A percentile compares a stretch with the other conserved stretches of the same genome.
phyloP scores from a whole-genome alignment of 23 tunicate species.

The Phallusia fumigata region DNA sequence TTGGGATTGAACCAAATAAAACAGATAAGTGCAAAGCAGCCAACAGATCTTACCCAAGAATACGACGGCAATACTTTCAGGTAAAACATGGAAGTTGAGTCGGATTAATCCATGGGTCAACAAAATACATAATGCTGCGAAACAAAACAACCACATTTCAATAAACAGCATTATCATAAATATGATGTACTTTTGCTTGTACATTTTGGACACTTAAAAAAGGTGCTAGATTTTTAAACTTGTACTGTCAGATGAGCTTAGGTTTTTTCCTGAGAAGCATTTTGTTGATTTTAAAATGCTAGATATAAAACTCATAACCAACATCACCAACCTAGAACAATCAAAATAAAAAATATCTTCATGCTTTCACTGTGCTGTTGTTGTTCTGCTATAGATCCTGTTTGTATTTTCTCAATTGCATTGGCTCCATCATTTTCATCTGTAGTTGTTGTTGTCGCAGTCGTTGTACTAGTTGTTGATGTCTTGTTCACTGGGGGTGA shows the following conservation, averaged over 20 bases:
- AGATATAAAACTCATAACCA: no score
- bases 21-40: neutral
- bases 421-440: constrained; percentile 22
- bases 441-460: constrained; percentile 9
- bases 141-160: neutral
- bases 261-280: no score
- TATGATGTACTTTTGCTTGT: no score
- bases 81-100: constrained; percentile 80
- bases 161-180: neutral
- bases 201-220: no score
- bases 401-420: constrained; percentile 49
- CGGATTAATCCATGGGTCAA: constrained; percentile 75
- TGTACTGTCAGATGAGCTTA: no score
- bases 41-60: constrained; percentile 63
- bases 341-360: constrained; percentile 77
- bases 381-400: constrained; percentile 76
- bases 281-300: no score
- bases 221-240: no score
- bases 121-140: constrained; percentile 76
- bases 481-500: neutral
- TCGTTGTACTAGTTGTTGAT: neutral
- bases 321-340: constrained; percentile 63
- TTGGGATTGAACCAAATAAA: neutral
- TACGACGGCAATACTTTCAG: constrained; percentile 97
- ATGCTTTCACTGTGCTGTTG: constrained; percentile 87